Evolutionary conservation across 2,113 vertebrate genomes (phyloP), one percentile per base, ranked within the genome.

Genomic region (Heterocephalus glaber): DNA sequence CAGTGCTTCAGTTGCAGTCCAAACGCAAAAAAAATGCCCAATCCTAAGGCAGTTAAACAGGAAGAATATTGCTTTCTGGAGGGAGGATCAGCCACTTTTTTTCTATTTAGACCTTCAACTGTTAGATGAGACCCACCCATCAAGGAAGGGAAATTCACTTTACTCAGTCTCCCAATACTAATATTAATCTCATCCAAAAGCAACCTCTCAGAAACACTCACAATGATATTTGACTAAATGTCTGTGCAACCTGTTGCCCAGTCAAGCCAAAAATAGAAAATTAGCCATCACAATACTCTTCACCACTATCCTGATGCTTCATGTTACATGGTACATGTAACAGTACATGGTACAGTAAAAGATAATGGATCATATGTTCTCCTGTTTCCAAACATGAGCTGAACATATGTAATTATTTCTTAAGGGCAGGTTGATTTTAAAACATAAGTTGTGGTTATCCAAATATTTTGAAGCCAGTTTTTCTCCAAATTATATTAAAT

Each of bases 401-500:
- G 5, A 60, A 77, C 17, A 82, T 7, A 35, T 56, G 3, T 66
- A 85, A 86, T 95, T 88, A 88, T 81, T 87, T 97, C 9, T 65
- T 91, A 56, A 95, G 47, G 7, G 26, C 89, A 79, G 22, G 16
- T 80, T 86, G 35, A 28, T 66, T 30, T 90, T 74, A 74, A 95
- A 60, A 85, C 70, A 60, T 44, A 95, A 84, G 77, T 86, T 76
- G 14, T 33, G 49, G 24, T 33, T 91, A 91, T 88, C 3, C 41
- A 92, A 92, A 95, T 95, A 90, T 85, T 92, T 93, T 85, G 49
- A 87, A 94, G 44, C 5, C 33, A 70, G 6, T 35, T 86, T 63
- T 56, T 92, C 38, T 96, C n/a, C 44, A 92, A 72, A 94, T 26
- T 92, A 47, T 91, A 47, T 97, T 95, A 88, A 95, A 60, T 95